These are phyloP conservation scores for Cenopis cana DNA, from an alignment of 2,888 invertebrate species.

Conservation along the genomic window DNA sequence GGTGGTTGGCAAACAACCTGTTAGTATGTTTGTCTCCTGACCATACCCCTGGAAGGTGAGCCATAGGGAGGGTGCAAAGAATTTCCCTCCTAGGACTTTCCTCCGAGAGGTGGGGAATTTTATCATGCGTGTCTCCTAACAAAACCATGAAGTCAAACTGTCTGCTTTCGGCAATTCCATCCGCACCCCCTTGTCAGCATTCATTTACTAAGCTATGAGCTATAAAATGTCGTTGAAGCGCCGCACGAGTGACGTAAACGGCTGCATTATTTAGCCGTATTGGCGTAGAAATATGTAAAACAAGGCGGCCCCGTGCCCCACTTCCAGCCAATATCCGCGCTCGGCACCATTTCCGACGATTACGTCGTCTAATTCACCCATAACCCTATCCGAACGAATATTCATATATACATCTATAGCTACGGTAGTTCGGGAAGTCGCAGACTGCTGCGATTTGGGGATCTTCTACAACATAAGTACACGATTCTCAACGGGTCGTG, in stretches of 20 bases:
- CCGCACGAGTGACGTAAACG: background rate
- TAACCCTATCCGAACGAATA: slow-evolving; percentile 6
- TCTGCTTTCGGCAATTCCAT: too few species aligned
- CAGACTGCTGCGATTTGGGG: background rate
- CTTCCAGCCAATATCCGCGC: slow-evolving; percentile 22
- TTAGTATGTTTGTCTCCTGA: too few species aligned
- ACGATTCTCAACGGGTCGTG: too few species aligned
- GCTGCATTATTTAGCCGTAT: slow-evolving; percentile 15
- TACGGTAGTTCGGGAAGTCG: background rate
- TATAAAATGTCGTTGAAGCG: background rate
- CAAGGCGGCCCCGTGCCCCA: slow-evolving; percentile 10
- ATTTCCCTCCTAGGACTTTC: too few species aligned
- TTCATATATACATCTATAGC: background rate
- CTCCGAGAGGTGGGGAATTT: too few species aligned
- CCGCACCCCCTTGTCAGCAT: too few species aligned
- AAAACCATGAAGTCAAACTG: too few species aligned
- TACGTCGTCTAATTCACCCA: slow-evolving; percentile 22
- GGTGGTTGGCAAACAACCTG: too few species aligned
- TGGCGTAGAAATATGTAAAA: slow-evolving; percentile 15
- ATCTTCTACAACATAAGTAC: background rate
- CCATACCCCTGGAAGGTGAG: too few species aligned
- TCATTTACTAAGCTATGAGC: too few species aligned
- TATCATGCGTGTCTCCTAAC: too few species aligned
- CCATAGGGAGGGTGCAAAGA: too few species aligned
- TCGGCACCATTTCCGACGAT: slow-evolving; percentile 20